Base-by-base conservation (phyloP, 2,888 invertebrate genomes). In the Anodontia alba region DNA sequence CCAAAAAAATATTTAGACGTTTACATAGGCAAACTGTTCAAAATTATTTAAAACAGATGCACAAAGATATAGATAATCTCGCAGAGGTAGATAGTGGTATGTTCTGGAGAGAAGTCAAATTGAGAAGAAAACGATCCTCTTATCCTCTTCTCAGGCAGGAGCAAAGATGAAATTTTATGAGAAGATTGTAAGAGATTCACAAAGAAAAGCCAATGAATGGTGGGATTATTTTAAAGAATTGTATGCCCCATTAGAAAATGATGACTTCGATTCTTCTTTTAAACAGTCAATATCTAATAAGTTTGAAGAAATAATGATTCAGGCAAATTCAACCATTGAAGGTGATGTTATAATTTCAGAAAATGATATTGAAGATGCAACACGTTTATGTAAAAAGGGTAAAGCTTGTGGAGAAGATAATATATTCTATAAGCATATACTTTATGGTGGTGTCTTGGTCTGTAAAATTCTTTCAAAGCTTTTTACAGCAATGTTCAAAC, bases 381-480 rank as follows among this genome's bases (percentile, higher is more conserved):
- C 20, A n/a, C 17, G 20, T 5, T 20, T 5, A 17, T n/a, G 10
- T 7, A 51, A 51, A 51, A 17, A n/a, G 23, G 51, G 51, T 7
- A 54, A 71, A 33, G 57, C 49, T 26, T 23, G 42, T 29, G 31
- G 76, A n/a, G 17, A 36, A 26, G 71, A 70, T 70, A 31, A 31
- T 57, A 23, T 70, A 1, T 31, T 49, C 17, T 76, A 71, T 76
- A 71, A 76, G 42, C 57, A 71, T 71, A 38, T 77, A n/a, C 62
- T 57, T 46, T 66, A 72, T n/a, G 71, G 68, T 36, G 31, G 67
- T 10, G 46, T 10, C 33, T 20, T 29, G 31, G 20, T n/a, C n/a
- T n/a, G n/a, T n/a, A n/a, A n/a, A n/a, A n/a, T n/a, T n/a, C n/a
- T n/a, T n/a, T n/a, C n/a, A n/a, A 62, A 29, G 26, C 26, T 72